Evolutionary conservation across 2,113 vertebrate genomes (phyloP).

Genomic region (Cyanoramphus novaezelandiae): DNA sequence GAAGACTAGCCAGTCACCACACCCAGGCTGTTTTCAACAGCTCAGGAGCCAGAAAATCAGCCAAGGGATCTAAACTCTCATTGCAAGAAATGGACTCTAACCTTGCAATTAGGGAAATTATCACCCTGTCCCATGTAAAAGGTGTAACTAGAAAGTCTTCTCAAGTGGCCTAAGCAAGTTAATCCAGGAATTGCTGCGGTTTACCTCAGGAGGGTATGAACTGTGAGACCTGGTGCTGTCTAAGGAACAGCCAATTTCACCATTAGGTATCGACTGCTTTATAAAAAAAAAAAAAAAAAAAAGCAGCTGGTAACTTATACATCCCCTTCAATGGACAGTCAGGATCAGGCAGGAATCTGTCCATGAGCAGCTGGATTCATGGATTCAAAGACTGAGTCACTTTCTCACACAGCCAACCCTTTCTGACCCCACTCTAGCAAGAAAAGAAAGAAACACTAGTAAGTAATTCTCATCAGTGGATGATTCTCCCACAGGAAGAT

Average conservation of each 20-base stretch:
- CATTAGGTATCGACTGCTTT: background rate
- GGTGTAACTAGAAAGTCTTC: background rate
- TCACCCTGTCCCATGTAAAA: accelerated
- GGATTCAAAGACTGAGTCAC: background rate
- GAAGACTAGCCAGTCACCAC: background rate
- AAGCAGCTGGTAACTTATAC: accelerated
- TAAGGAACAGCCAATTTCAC: background rate
- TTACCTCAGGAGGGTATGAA: background rate
- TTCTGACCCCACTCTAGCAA: background rate
- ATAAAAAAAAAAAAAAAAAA: background rate
- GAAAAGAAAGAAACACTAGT: accelerated
- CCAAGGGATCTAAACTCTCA: background rate
- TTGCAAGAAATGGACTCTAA: background rate
- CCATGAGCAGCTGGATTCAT: background rate
- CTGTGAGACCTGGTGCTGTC: accelerated
- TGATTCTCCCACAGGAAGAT: background rate
- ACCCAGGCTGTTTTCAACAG: background rate
- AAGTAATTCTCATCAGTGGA: background rate
- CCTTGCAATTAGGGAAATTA: background rate
- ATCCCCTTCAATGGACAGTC: background rate
- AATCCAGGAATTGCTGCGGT: background rate
- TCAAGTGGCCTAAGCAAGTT: accelerated
- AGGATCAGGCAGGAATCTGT: background rate
- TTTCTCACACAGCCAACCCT: background rate
- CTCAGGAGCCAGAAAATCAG: background rate